Evolutionary conservation across 1,140 invertebrate genomes (phyloP), one percentile per base, ranked within the genome.

Genomic region (Tachypleus tridentatus): DNA sequence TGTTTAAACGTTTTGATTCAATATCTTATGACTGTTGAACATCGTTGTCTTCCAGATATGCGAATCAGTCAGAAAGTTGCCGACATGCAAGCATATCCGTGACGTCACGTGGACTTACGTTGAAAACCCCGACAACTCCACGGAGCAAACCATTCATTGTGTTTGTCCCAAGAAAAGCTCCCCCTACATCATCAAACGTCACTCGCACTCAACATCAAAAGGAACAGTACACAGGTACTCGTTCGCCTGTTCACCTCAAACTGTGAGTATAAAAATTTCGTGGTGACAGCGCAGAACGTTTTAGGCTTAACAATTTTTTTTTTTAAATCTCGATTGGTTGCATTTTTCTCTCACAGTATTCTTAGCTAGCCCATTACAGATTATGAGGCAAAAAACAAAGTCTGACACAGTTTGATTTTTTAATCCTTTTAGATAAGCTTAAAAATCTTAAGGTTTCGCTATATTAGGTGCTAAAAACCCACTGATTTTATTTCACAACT

Each of bases 81-180:
- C 89, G 11, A 85, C 86, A 70, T 94, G 91, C 81, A 81, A 85
- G 67, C 85, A 78, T 75, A 82, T 79, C 78, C 86, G 87, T 64
- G 90, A 94, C 74, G 82, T 89, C 29, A 91, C 90, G 49, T 94
- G 90, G 90, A 91, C 88, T n/a, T 79, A 91, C 66, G 85, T 86
- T 62, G 84, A 83, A 2, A 82, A 81, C 62, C 83, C 87, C 0
- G 88, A 89, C 71, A 93, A 92, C 76, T 81, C 84, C 11, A 92
- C 89, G 5, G 84, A 88, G 72, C 90, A 93, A 77, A 85, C 89
- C 54, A 86, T 93, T 50, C 85, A 89, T 73, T 93, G 91, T 75
- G 83, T 86, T 69, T 94, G 91, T 77, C 88, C 89, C 4, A 87
- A 85, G 72, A 86, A 87, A 64, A 88, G 89, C 9, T 85, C 92